Evolutionary conservation across 2,797 vertebrate species (phyloP).

Genomic region (Peromyscus melanophrys): DNA sequence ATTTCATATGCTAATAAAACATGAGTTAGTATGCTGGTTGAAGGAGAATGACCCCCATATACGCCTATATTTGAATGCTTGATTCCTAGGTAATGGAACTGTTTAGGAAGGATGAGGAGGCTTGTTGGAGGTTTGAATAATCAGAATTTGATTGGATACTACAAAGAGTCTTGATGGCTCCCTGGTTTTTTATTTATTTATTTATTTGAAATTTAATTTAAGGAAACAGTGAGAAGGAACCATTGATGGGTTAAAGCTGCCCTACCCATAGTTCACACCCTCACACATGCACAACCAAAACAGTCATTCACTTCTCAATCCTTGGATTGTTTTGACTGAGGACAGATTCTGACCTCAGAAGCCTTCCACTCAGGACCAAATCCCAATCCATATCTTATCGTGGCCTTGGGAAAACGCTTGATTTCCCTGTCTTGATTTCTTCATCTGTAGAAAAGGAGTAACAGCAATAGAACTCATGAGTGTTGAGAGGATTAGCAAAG

Average conservation of each 20-base stretch:
- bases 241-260: not conserved
- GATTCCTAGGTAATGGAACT: no score
- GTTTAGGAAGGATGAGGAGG: not conserved
- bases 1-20: not conserved
- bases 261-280: not conserved
- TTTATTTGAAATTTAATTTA: not conserved
- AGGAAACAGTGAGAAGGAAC: not conserved
- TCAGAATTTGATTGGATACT: not conserved
- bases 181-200: not conserved
- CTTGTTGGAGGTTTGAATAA: not conserved
- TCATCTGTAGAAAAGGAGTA: not conserved
- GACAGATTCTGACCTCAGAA: not conserved
- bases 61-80: not conserved
- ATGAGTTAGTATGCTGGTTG: not conserved
- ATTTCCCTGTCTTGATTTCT: not conserved
- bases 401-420: not conserved
- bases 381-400: not conserved
- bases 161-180: not conserved
- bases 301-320: not conserved
- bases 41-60: not conserved
- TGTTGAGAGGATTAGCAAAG: not conserved
- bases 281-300: not conserved
- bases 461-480: not conserved
- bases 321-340: not conserved
- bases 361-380: not conserved